Evolutionary conservation across 2,888 invertebrate species (phyloP).

Genomic region (Tipula lateralis): DNA sequence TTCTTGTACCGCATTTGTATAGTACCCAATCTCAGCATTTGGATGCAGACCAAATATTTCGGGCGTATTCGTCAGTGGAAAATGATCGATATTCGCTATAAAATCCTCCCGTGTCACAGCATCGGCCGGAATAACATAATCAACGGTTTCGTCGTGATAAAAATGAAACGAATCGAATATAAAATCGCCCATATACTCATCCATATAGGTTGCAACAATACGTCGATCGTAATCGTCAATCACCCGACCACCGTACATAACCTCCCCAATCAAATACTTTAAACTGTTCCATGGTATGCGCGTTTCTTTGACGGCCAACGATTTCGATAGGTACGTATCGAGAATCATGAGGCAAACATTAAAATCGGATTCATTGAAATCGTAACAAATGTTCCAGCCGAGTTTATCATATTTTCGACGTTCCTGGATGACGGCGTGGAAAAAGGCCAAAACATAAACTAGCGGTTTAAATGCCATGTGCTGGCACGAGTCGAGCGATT

Average conservation of each 20-base stretch:
- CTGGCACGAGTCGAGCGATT: slow-evolving; percentile 65
- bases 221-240: slow-evolving; percentile 88
- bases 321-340: slow-evolving; percentile 74
- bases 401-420: slow-evolving; percentile 89
- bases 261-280: slow-evolving; percentile 89
- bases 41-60: slow-evolving; percentile 90
- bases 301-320: slow-evolving; percentile 53
- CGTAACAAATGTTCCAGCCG: slow-evolving; percentile 91
- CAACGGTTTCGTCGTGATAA: slow-evolving; percentile 66
- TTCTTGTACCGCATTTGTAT: slow-evolving; percentile 77
- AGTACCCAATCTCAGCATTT: slow-evolving; percentile 94
- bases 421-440: slow-evolving; percentile 91
- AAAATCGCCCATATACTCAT: slow-evolving; percentile 93
- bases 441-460: slow-evolving; percentile 84
- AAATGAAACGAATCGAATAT: slow-evolving; percentile 88
- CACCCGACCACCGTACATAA: slow-evolving; percentile 92
- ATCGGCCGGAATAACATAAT: slow-evolving; percentile 72
- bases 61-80: slow-evolving; percentile 80
- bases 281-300: slow-evolving; percentile 85
- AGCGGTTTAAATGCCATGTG: slow-evolving; percentile 76
- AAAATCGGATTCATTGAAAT: slow-evolving; percentile 91
- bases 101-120: slow-evolving; percentile 62
- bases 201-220: slow-evolving; percentile 81
- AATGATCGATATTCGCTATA: slow-evolving; percentile 70
- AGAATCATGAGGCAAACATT: slow-evolving; percentile 81